These are phyloP conservation scores for Myotis myotis DNA, from an alignment of 2,797 vertebrate species.

Conservation along the genomic window DNA sequence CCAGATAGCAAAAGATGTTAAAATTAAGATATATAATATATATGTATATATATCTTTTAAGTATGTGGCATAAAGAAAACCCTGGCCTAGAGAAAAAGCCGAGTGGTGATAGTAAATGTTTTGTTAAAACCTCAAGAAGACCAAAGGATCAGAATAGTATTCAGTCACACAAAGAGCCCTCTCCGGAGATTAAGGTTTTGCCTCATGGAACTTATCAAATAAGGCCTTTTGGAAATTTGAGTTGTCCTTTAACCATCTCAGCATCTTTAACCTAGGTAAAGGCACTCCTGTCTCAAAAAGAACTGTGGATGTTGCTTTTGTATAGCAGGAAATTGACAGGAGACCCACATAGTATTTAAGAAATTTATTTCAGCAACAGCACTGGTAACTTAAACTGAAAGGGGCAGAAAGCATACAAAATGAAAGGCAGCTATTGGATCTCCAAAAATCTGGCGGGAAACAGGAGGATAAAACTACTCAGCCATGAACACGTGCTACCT, in stretches of 20 bases:
- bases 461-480: neutral
- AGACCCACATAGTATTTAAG: neutral
- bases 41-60: neutral
- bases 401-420: neutral
- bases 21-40: slow-evolving; percentile 34
- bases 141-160: neutral
- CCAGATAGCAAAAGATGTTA: slow-evolving; percentile 27
- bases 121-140: neutral
- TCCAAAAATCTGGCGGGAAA: slow-evolving; percentile 13
- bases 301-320: neutral
- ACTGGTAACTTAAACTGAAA: slow-evolving; percentile 11
- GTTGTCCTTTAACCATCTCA: neutral
- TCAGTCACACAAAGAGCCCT: neutral
- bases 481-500: neutral
- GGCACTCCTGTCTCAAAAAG: neutral
- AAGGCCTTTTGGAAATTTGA: neutral
- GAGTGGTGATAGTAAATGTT: neutral
- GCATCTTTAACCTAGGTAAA: neutral
- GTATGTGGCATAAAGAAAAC: neutral
- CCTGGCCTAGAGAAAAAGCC: neutral
- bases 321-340: slow-evolving; percentile 6
- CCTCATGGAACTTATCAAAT: neutral
- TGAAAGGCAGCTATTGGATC: neutral
- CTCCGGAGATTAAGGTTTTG: neutral
- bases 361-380: slow-evolving; percentile 24